Conservation (phyloP, 2,888 invertebrate genomes). For the Peribatodes rhomboidaria region DNA sequence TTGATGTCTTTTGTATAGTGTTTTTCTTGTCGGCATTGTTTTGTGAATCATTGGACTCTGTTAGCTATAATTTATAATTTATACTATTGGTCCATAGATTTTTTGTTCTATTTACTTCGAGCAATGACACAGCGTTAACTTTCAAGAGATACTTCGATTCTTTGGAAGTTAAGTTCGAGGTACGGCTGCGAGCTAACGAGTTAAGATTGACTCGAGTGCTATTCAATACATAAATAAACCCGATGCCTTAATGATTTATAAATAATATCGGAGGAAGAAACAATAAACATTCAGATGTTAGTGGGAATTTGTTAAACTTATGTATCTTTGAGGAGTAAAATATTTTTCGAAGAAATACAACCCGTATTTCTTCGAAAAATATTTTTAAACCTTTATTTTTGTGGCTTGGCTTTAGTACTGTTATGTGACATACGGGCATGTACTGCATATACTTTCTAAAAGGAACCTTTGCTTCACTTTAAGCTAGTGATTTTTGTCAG, state of each 20-base stretch:
- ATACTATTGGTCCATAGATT: conserved; percentile 46
- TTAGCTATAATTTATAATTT: background rate
- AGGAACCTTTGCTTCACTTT: background rate
- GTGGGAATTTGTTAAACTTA: conserved; percentile 25
- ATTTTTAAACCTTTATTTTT: conserved; percentile 17
- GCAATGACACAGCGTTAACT: conserved; percentile 83
- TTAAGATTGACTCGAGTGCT: conserved; percentile 77
- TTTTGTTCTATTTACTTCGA: conserved; percentile 64
- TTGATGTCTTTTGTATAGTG: conserved; percentile 24
- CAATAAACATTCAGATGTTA: conserved; percentile 51
- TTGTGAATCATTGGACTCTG: background rate
- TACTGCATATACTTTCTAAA: background rate
- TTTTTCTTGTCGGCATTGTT: background rate
- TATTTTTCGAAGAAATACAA: conserved; percentile 5
- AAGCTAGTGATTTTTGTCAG: no score
- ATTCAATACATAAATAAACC: conserved; percentile 71
- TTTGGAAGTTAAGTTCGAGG: conserved; percentile 74
- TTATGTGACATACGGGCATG: background rate
- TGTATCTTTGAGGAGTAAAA: conserved; percentile 2
- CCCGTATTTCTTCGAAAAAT: no score
- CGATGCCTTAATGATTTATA: conserved; percentile 63
- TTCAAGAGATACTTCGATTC: conserved; percentile 82
- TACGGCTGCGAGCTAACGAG: conserved; percentile 74
- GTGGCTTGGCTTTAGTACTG: conserved; percentile 7
- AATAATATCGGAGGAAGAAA: conserved; percentile 57